Evolutionary conservation across 2,113 vertebrate species (phyloP), one percentile per base, ranked within the genome.

Genomic region (Proterorhinus semilunaris): DNA sequence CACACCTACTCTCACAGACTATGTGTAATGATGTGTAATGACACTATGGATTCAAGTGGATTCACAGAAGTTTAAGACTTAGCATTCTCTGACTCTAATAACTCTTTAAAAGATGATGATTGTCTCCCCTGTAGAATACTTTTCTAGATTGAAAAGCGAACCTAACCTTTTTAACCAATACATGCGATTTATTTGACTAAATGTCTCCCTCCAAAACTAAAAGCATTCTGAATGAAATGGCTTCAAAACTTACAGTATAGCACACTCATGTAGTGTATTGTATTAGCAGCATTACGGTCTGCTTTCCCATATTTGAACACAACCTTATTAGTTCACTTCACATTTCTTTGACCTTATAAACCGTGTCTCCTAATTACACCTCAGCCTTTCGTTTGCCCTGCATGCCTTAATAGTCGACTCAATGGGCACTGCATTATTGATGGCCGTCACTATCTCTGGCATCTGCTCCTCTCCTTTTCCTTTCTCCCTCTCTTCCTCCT

Each of bases 381-480:
- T 58, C 64, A 6, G 10, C 69, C 75, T 8, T 51, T 67, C 69
- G 58, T 48, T 50, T 68, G 64, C 8, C 13, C 46, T 21, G 65
- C 73, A 72, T 74, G 54, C 67, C 78, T 74, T 84, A 71, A 68
- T 66, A 49, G 72, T 70, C 71, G 66, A 72, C 68, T 79, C 75
- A 78, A 71, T 83, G 76, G 67, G 75, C 74, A 78, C 71, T 93
- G 89, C 92, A 93, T 93, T 92, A 93, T 93, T 93, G 90, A 93
- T 92, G 86, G 81, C 77, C 82, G 85, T 91, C 83, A 87, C 86
- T 88, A 85, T 86, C 88, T 85, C 80, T 75, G 87, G 88, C 88
- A 91, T 91, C 90, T 91, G 90, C 86, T 84, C 78, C 76, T 82
- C 71, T 78, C 62, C 16, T 67, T 6, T 15, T 48, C 42, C 21